phyloP scores from a whole-genome alignment of 2,797 vertebrate species.

The Brotogeris chrysoptera region DNA sequence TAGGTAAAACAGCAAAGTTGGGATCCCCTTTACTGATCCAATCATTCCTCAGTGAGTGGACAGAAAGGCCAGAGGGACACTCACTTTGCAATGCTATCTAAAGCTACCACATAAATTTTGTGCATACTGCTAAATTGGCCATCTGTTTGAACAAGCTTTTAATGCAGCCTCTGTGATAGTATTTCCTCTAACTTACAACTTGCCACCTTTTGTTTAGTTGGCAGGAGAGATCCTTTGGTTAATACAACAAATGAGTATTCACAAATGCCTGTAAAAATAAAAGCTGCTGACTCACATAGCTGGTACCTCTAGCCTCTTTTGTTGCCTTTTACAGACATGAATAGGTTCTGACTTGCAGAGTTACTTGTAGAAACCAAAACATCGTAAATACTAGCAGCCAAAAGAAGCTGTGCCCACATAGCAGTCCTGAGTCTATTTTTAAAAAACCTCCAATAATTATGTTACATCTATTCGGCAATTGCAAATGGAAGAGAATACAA shows the following conservation, averaged over 20 bases:
- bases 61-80: neutral
- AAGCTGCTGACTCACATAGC: constrained; percentile 6
- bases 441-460: neutral
- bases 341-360: constrained; percentile 24
- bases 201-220: neutral
- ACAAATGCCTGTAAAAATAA: neutral
- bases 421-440: neutral
- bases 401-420: neutral
- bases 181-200: neutral
- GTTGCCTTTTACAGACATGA: constrained; percentile 23
- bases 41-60: neutral
- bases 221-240: neutral
- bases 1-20: neutral
- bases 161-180: neutral
- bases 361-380: neutral
- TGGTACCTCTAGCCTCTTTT: neutral
- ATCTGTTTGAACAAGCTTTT: neutral
- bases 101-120: neutral
- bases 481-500: neutral
- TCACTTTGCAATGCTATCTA: neutral
- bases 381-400: neutral
- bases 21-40: neutral
- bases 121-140: neutral
- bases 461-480: neutral
- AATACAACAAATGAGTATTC: neutral